Percentiles rank a stretch among this genome's conserved stretches.
Evolutionary conservation across 2,888 invertebrate species (phyloP).

Genomic region (Stenurella melanura): DNA sequence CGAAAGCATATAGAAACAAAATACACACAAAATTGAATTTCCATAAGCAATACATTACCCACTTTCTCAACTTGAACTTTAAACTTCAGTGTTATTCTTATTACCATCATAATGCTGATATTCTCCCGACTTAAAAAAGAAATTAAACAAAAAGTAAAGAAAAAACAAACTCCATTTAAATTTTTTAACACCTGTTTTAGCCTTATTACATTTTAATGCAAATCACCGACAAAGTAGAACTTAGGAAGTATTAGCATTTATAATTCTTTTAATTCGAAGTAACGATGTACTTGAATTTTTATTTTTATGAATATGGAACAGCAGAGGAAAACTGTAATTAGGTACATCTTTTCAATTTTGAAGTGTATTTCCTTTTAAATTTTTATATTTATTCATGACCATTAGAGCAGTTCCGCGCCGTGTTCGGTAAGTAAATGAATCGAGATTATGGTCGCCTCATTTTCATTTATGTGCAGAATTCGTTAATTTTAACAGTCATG

Average conservation of each 20-base stretch:
- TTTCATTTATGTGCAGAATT: neutral
- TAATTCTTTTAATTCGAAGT: conserved; percentile 46
- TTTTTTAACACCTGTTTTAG: conserved; percentile 50
- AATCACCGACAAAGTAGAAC: conserved; percentile 47
- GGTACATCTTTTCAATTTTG: conserved; percentile 21
- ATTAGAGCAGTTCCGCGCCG: neutral
- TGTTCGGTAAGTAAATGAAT: neutral
- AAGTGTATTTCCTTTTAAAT: neutral
- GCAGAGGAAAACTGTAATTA: conserved; percentile 12
- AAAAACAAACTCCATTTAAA: conserved; percentile 34
- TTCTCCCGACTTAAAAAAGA: neutral
- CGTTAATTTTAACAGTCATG: neutral
- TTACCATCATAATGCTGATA: neutral
- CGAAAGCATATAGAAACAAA: too few species aligned
- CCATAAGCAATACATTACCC: too few species aligned
- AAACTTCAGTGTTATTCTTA: too few species aligned
- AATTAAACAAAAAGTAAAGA: neutral
- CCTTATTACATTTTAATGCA: conserved; percentile 51
- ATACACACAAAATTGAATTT: too few species aligned
- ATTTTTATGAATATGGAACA: conserved; percentile 55
- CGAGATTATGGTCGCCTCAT: neutral
- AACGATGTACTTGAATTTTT: conserved; percentile 51
- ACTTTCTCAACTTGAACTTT: too few species aligned
- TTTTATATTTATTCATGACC: conserved; percentile 22
- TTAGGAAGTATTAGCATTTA: conserved; percentile 54